Percentiles rank a stretch among this genome's conserved stretches.
Evolutionary conservation across 2,113 vertebrate species (phyloP).

Genomic region (Lepus europaeus): DNA sequence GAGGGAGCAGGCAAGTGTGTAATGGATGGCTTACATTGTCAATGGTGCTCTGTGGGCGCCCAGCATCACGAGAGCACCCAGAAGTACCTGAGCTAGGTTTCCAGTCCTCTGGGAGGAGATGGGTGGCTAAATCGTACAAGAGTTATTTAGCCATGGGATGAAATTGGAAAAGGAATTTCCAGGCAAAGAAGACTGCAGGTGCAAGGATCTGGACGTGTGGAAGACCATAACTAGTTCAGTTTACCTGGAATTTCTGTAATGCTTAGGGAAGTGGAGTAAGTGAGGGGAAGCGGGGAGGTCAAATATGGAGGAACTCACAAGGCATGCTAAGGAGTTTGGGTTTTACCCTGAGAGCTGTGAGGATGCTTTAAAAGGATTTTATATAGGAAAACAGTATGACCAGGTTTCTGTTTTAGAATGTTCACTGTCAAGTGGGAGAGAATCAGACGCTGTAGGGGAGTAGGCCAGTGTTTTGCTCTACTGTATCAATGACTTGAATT

Average conservation of each 20-base stretch:
- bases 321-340: constrained; percentile 21
- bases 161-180: constrained; percentile 33
- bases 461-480: background rate
- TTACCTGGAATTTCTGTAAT: constrained; percentile 11
- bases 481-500: background rate
- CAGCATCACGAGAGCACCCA: background rate
- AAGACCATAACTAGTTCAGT: background rate
- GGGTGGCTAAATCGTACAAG: background rate
- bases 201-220: background rate
- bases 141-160: background rate
- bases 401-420: constrained; percentile 43
- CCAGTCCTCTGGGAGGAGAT: background rate
- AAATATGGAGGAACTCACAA: constrained; percentile 21
- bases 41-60: background rate
- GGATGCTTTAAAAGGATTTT: constrained; percentile 46
- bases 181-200: background rate
- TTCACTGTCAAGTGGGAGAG: constrained; percentile 4
- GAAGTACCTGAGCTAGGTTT: background rate
- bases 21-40: background rate
- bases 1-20: background rate
- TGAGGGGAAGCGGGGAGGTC: constrained; percentile 32
- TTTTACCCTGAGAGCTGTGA: constrained; percentile 15
- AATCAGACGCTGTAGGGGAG: background rate
- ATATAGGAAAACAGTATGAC: constrained; percentile 7
- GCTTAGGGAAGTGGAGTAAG: constrained; percentile 30